Evolutionary conservation across 2,888 invertebrate species (phyloP).

Genomic region (Meiosimyza decipiens): DNA sequence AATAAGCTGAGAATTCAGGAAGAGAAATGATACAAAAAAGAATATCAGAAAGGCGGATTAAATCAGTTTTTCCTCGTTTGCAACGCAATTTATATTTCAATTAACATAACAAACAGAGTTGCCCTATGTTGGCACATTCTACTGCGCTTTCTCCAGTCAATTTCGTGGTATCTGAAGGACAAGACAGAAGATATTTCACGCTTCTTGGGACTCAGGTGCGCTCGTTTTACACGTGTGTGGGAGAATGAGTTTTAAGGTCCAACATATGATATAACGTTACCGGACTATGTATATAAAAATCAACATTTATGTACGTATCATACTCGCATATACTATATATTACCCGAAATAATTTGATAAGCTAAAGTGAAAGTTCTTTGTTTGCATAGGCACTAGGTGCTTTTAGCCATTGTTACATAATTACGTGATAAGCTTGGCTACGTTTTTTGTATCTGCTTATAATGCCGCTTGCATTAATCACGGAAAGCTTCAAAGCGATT

Average conservation of each 20-base stretch:
- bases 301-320: not conserved
- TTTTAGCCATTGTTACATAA: too few relatives aligned
- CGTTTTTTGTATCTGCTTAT: too few relatives aligned
- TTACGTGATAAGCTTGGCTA: too few relatives aligned
- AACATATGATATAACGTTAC: not conserved
- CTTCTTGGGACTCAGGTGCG: not conserved
- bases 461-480: too few relatives aligned
- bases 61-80: not conserved
- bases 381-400: too few relatives aligned
- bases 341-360: slow-evolving; percentile 21
- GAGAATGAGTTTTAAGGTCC: not conserved
- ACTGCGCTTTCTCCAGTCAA: slow-evolving; percentile 19
- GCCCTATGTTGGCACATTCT: slow-evolving; percentile 35
- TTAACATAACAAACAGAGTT: slow-evolving; percentile 53
- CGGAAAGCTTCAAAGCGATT: too few relatives aligned
- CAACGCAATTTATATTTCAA: slow-evolving; percentile 51
- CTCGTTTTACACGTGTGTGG: not conserved
- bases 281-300: not conserved
- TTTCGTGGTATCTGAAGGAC: too few relatives aligned
- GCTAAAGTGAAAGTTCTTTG: too few relatives aligned
- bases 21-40: not conserved
- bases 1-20: not conserved
- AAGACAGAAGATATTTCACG: too few relatives aligned
- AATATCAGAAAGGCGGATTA: too few relatives aligned
- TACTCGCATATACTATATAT: not conserved